These are phyloP conservation scores for Drosophila bifasciata DNA, from an alignment of 1,140 invertebrate species.

Conservation along the genomic window DNA sequence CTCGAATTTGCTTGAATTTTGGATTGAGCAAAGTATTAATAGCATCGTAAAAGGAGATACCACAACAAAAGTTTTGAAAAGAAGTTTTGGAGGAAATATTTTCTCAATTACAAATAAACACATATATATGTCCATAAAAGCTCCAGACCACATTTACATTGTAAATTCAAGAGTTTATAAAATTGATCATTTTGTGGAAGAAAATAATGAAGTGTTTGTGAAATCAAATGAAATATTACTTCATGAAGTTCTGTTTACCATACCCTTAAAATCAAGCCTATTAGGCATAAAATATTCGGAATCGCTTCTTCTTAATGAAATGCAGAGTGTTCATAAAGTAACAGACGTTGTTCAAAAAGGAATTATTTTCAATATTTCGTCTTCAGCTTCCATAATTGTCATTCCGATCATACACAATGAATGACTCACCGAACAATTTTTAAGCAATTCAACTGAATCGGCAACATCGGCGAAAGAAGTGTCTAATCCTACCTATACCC, in stretches of 20 bases:
- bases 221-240: constrained; percentile 28
- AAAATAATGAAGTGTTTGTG: constrained; percentile 1
- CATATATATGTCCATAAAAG: constrained; percentile 6
- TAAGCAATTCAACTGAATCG: too few relatives aligned
- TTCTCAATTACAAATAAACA: constrained; percentile 2
- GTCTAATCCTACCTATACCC: too few relatives aligned
- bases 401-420: constrained; percentile 7
- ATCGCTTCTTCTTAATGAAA: constrained; percentile 15
- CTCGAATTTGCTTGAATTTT: too few relatives aligned
- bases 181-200: constrained; percentile 48
- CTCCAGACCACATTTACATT: too few relatives aligned
- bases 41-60: not conserved
- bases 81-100: too few relatives aligned
- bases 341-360: not conserved
- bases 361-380: constrained; percentile 17
- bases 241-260: constrained; percentile 14
- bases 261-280: not conserved
- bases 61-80: not conserved
- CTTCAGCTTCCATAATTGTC: constrained; percentile 19
- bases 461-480: too few relatives aligned
- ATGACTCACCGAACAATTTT: constrained; percentile 15
- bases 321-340: constrained; percentile 22
- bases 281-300: constrained; percentile 24
- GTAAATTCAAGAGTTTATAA: too few relatives aligned
- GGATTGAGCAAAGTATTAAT: constrained; percentile 12